Conservation (phyloP, 2,113 vertebrate genomes). For the Acanthisitta chloris region DNA sequence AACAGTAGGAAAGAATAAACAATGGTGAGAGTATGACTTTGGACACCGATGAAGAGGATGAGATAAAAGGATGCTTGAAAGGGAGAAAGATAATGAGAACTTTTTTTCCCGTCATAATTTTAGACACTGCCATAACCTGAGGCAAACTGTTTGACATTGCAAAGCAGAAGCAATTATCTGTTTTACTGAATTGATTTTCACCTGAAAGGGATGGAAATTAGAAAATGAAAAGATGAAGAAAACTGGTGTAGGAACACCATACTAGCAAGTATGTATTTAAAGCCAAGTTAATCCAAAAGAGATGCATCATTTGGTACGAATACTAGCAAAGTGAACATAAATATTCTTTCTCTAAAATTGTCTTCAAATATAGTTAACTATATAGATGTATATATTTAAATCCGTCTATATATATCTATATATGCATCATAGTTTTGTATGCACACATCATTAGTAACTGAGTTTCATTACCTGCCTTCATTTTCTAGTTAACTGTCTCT, state of each 20-base stretch:
- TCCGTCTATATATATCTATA: not conserved
- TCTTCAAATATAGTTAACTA: not conserved
- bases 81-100: not conserved
- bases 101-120: conserved; percentile 64
- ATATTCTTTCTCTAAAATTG: not conserved
- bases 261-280: not conserved
- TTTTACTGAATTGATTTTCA: conserved; percentile 59
- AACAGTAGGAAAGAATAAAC: not conserved
- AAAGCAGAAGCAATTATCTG: conserved; percentile 68
- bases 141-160: conserved; percentile 54
- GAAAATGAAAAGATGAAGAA: conserved; percentile 49
- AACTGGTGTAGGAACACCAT: not conserved
- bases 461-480: not conserved
- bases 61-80: conserved; percentile 13
- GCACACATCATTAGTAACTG: not conserved
- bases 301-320: not conserved
- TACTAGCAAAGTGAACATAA: not conserved
- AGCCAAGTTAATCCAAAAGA: not conserved
- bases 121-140: conserved; percentile 52
- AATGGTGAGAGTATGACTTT: not conserved
- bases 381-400: not conserved
- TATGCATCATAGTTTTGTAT: not conserved
- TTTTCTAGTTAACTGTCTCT: not conserved
- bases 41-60: not conserved
- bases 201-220: conserved; percentile 63